phyloP scores from a whole-genome alignment of 2,113 vertebrate genomes.

The Leptobrachium ailaonicum region DNA sequence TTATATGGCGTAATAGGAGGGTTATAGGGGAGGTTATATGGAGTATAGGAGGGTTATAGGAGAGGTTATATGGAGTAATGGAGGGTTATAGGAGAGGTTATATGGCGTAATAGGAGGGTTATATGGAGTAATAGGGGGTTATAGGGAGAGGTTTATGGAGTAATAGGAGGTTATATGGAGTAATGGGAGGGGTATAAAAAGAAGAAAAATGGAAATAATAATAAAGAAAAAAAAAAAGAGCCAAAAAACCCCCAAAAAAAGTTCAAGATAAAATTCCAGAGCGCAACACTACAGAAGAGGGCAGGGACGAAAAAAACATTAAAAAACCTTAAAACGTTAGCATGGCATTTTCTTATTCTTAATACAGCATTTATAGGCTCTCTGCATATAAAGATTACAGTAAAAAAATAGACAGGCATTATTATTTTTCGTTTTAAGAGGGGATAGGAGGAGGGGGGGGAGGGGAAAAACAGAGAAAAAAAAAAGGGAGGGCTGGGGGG shows the following conservation, averaged over 20 bases:
- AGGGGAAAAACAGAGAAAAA: slow-evolving; percentile 28
- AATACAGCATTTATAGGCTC: slow-evolving; percentile 51
- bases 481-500: too few relatives aligned
- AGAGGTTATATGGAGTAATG: neutral
- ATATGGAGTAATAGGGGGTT: too few relatives aligned
- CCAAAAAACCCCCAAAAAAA: neutral
- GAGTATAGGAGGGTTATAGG: too few relatives aligned
- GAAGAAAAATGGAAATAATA: too few relatives aligned
- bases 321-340: slow-evolving; percentile 42
- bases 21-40: too few relatives aligned
- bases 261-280: slow-evolving; percentile 34
- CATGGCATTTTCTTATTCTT: slow-evolving; percentile 41
- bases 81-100: too few relatives aligned
- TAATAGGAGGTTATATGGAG: too few relatives aligned
- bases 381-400: slow-evolving; percentile 51
- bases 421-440: slow-evolving; percentile 37
- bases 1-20: too few relatives aligned
- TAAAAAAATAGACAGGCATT: slow-evolving; percentile 50
- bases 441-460: slow-evolving; percentile 32
- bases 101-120: too few relatives aligned
- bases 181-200: too few relatives aligned
- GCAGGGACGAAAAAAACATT: slow-evolving; percentile 25
- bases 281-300: slow-evolving; percentile 38
- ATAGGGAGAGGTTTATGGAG: too few relatives aligned
- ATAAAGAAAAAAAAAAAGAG: too few relatives aligned